Evolutionary conservation across 2,888 invertebrate genomes (phyloP).

Genomic region (Cephonodes hylas): DNA sequence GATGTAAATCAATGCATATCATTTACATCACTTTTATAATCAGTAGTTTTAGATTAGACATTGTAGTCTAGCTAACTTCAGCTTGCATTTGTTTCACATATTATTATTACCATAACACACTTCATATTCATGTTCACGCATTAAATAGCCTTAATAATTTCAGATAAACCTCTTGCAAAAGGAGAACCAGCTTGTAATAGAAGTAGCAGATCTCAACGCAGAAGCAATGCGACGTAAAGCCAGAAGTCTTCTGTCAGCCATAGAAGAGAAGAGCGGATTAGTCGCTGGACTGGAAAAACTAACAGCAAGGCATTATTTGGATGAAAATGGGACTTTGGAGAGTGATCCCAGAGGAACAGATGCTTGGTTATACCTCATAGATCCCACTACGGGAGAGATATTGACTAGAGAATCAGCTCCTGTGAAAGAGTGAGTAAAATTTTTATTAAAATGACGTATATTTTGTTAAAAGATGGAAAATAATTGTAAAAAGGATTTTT

Average conservation of each 20-base stretch:
- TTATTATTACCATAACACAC: neutral
- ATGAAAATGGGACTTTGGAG: constrained; percentile 88
- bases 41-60: too few relatives aligned
- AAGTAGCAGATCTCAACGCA: constrained; percentile 87
- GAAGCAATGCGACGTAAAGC: constrained; percentile 83
- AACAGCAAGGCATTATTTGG: constrained; percentile 87
- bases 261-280: constrained; percentile 87
- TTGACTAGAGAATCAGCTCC: constrained; percentile 86
- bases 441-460: neutral
- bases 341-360: constrained; percentile 89
- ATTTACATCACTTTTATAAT: too few relatives aligned
- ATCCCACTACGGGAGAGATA: constrained; percentile 88
- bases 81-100: too few relatives aligned
- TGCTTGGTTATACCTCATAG: constrained; percentile 92
- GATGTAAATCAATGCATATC: too few relatives aligned
- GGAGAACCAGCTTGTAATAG: constrained; percentile 88
- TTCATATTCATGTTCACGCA: neutral
- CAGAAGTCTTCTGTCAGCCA: constrained; percentile 75
- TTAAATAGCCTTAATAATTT: neutral
- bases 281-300: constrained; percentile 91
- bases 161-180: constrained; percentile 90
- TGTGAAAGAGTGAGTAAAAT: constrained; percentile 83
- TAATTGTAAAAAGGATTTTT: neutral
- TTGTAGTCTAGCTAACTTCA: too few relatives aligned
- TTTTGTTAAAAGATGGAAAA: neutral